Conservation (phyloP, 2,113 vertebrate species). For the Myiopsitta monachus region DNA sequence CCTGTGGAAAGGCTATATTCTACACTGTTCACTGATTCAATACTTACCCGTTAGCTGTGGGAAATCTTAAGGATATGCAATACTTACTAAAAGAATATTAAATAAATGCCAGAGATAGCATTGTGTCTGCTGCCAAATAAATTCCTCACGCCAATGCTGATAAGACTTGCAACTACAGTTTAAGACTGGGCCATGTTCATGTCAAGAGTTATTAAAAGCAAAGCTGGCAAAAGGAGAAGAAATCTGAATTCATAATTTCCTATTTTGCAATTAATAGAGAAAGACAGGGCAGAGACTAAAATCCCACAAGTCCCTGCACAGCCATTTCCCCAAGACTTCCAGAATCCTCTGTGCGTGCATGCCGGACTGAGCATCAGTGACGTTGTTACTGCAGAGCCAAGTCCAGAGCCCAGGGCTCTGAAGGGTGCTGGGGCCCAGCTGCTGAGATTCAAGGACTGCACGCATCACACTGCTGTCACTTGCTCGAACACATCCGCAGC, state of each 20-base stretch:
- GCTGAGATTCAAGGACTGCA: background rate
- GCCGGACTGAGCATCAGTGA: background rate
- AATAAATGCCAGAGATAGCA: background rate
- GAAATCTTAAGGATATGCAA: conserved; percentile 14
- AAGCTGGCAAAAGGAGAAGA: background rate
- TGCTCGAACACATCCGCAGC: background rate
- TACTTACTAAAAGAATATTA: background rate
- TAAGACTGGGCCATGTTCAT: background rate
- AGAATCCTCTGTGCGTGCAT: fast-evolving
- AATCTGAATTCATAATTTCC: background rate
- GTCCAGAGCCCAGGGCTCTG: background rate
- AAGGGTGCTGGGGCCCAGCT: background rate
- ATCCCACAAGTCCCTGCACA: background rate
- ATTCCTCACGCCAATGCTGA: background rate
- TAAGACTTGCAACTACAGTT: background rate
- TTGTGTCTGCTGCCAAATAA: conserved; percentile 1
- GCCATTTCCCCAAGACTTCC: background rate
- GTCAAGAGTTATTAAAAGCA: conserved; percentile 28
- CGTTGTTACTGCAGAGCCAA: background rate
- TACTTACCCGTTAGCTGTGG: background rate
- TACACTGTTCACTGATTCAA: background rate
- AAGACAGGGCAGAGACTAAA: background rate
- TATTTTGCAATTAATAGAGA: background rate
- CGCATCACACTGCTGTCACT: background rate
- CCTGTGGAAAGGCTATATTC: background rate